These are phyloP conservation scores for Thalpophila matura DNA, from an alignment of 2,888 invertebrate species.

Conservation along the genomic window DNA sequence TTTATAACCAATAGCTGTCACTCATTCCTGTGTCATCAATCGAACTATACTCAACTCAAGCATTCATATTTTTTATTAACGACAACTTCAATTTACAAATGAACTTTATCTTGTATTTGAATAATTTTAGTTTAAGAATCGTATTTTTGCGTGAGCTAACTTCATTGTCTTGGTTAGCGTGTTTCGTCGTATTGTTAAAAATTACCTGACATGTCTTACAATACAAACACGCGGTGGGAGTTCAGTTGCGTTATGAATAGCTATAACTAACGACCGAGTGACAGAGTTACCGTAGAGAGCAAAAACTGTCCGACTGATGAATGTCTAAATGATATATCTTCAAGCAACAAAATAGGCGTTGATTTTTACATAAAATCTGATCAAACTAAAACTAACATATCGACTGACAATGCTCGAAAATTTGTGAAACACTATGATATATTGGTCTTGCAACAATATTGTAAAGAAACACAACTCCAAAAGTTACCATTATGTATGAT, in stretches of 20 bases:
- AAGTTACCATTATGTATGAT: neutral
- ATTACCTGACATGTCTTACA: constrained; percentile 58
- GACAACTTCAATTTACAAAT: neutral
- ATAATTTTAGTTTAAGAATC: constrained; percentile 12
- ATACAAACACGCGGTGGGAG: constrained; percentile 43
- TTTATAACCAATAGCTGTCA: constrained; percentile 13
- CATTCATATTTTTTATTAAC: neutral
- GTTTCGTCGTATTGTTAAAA: constrained; percentile 58
- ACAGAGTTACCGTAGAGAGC: constrained; percentile 6
- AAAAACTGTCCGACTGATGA: neutral
- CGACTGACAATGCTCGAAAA: neutral
- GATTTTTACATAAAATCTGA: neutral
- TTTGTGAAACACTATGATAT: neutral
- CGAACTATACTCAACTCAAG: neutral
- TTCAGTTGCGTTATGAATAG: constrained; percentile 34
- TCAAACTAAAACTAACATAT: neutral
- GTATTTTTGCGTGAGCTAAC: constrained; percentile 27
- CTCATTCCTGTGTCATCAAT: neutral
- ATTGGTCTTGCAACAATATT: neutral
- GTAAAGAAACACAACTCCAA: neutral
- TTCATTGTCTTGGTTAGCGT: constrained; percentile 49
- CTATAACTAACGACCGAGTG: constrained; percentile 24
- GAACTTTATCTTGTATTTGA: constrained; percentile 16
- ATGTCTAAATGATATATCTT: neutral
- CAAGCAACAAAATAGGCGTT: neutral